phyloP scores from a whole-genome alignment of 1,140 invertebrate species.

The Conopomorpha cramerella region DNA sequence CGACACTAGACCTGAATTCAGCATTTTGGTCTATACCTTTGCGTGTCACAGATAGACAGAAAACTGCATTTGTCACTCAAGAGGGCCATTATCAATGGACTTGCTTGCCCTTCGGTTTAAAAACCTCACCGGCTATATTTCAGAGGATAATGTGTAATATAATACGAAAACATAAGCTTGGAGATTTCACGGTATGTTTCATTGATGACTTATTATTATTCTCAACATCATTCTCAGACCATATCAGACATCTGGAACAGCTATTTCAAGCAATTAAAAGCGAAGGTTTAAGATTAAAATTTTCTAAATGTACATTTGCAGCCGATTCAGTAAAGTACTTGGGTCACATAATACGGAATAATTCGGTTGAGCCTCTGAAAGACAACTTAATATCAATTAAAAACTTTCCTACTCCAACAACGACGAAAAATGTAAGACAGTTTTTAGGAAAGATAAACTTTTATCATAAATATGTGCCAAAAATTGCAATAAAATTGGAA shows the following conservation, averaged over 20 bases:
- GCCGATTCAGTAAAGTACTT: too few species aligned
- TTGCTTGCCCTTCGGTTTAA: too few species aligned
- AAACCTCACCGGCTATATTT: too few species aligned
- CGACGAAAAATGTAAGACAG: constrained; percentile 15
- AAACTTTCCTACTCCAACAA: constrained; percentile 17
- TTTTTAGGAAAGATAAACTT: constrained; percentile 32
- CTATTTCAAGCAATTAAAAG: constrained; percentile 8
- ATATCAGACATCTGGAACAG: constrained; percentile 13
- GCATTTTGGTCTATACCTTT: constrained; percentile 39
- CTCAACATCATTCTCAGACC: constrained; percentile 16
- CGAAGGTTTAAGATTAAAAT: constrained; percentile 23
- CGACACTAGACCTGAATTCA: constrained; percentile 29
- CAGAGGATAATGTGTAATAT: constrained; percentile 24
- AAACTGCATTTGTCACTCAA: too few species aligned
- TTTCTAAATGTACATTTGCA: constrained; percentile 26
- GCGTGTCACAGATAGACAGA: constrained; percentile 19
- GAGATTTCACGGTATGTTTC: constrained; percentile 14
- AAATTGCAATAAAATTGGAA: constrained; percentile 14
- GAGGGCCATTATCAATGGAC: too few species aligned
- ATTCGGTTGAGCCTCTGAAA: constrained; percentile 16
- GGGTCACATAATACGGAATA: constrained; percentile 24
- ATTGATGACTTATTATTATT: constrained; percentile 27
- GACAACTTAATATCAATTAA: constrained; percentile 29
- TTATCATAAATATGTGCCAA: constrained; percentile 18
- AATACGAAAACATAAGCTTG: constrained; percentile 18